phyloP scores from a whole-genome alignment of 2,888 invertebrate genomes.

The Limnephilus lunatus region DNA sequence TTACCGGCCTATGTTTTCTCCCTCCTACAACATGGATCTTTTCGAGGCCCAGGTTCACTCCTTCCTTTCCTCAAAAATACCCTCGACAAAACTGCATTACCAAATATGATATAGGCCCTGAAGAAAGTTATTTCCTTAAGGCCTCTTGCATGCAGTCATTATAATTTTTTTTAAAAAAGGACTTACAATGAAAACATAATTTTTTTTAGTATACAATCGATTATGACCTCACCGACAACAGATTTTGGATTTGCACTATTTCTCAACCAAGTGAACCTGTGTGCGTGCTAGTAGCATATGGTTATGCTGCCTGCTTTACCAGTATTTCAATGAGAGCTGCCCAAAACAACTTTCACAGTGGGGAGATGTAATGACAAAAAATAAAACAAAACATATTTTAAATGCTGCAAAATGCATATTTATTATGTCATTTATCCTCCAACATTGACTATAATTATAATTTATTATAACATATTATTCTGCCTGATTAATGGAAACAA shows the following conservation, averaged over 20 bases:
- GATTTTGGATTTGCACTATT: neutral
- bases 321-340: neutral
- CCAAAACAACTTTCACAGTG: neutral
- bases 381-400: neutral
- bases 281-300: neutral
- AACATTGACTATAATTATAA: neutral
- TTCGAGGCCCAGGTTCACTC: neutral
- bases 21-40: too few relatives aligned
- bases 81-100: neutral
- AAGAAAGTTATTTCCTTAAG: too few relatives aligned
- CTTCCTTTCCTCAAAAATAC: neutral
- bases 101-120: neutral
- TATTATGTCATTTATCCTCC: neutral
- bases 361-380: neutral
- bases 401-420: constrained; percentile 2
- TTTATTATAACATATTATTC: neutral
- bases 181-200: too few relatives aligned
- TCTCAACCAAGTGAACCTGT: neutral
- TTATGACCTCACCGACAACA: too few relatives aligned
- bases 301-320: neutral
- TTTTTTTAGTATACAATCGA: too few relatives aligned
- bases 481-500: neutral
- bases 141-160: too few relatives aligned
- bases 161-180: too few relatives aligned
- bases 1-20: too few relatives aligned